Percentiles rank a stretch among this genome's conserved stretches.
Conservation (phyloP, 2,113 vertebrate genomes). For the Aptenodytes patagonicus region DNA sequence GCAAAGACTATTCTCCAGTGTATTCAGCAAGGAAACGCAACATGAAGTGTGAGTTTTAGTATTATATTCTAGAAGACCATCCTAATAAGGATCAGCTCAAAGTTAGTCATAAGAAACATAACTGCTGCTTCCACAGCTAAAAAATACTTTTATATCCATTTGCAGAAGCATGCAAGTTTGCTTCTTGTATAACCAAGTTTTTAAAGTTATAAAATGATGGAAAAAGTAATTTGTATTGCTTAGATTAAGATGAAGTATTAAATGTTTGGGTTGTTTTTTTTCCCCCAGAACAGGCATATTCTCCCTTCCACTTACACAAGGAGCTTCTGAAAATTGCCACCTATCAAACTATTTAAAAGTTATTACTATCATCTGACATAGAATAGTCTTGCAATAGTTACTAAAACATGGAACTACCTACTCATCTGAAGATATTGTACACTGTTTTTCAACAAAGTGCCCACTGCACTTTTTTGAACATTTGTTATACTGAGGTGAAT, state of each 20-base stretch:
- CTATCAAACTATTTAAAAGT: background rate
- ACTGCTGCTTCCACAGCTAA: background rate
- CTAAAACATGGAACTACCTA: background rate
- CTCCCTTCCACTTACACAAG: background rate
- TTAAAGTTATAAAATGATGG: fast-evolving
- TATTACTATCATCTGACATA: background rate
- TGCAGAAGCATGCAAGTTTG: background rate
- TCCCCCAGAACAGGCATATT: background rate
- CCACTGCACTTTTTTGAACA: background rate
- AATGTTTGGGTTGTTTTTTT: background rate
- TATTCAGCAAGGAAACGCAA: background rate
- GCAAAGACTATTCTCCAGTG: background rate
- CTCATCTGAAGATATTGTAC: background rate
- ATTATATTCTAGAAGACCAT: background rate
- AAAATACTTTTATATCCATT: background rate
- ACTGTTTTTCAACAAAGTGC: background rate
- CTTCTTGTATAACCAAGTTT: background rate
- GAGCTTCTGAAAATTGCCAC: background rate
- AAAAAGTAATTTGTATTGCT: background rate
- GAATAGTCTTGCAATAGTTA: background rate
- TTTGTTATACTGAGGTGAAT: background rate
- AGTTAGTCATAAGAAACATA: background rate
- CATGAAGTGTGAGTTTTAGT: background rate
- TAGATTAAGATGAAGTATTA: background rate
- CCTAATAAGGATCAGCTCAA: background rate